A percentile compares a stretch with the other conserved stretches of the same genome.
phyloP scores from a whole-genome alignment of 92 coral and sea anemone species.

The Phenganax marumi region DNA sequence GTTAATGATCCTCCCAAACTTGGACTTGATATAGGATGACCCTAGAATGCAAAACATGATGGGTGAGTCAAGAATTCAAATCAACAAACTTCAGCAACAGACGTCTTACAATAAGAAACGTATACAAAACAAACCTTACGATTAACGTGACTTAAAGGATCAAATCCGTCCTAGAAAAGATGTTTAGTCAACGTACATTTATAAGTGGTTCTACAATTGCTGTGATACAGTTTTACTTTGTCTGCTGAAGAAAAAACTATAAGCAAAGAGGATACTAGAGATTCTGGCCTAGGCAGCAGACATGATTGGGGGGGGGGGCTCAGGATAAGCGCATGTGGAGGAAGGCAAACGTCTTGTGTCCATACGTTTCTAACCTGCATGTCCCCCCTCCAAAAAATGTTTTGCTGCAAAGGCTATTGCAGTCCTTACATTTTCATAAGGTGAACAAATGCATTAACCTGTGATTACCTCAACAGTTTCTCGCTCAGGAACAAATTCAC shows the following conservation, averaged over 20 bases:
- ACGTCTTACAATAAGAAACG: neutral
- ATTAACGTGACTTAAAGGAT: slow-evolving; percentile 17
- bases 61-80: neutral
- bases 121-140: neutral
- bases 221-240: too few relatives aligned
- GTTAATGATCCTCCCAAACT: slow-evolving; percentile 90
- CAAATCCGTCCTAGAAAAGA: slow-evolving; percentile 20
- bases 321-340: too few relatives aligned
- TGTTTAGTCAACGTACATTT: too few relatives aligned
- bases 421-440: neutral
- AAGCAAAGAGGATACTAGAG: too few relatives aligned
- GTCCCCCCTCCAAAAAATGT: neutral
- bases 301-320: too few relatives aligned
- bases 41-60: slow-evolving; percentile 52
- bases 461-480: slow-evolving; percentile 45
- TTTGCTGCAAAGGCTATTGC: neutral
- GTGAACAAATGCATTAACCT: neutral
- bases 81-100: neutral
- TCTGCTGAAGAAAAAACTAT: neutral
- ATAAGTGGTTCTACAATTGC: too few relatives aligned
- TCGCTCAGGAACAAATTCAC: slow-evolving; percentile 96
- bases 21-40: slow-evolving; percentile 88
- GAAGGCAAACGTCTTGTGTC: too few relatives aligned
- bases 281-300: too few relatives aligned
- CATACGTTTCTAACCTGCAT: too few relatives aligned